phyloP scores from a whole-genome alignment of 2,888 invertebrate genomes.

The Acanthosepion pharaonis region DNA sequence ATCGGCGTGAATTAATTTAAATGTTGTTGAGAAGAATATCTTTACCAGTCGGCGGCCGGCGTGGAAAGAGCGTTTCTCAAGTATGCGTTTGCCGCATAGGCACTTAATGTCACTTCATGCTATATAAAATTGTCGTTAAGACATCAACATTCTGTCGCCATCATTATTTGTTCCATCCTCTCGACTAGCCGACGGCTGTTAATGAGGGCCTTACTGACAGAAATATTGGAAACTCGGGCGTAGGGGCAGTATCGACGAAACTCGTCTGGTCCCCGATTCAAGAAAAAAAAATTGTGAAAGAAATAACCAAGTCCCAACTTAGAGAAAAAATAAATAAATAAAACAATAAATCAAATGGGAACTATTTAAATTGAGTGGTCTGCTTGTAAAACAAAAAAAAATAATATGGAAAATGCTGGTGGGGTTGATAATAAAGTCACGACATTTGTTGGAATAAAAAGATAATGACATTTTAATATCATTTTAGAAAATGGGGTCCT shows the following conservation, averaged over 20 bases:
- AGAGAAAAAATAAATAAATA: neutral
- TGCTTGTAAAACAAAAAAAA: too few species aligned
- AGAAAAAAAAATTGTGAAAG: too few species aligned
- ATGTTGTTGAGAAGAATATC: neutral
- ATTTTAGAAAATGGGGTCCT: too few species aligned
- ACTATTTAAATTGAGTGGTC: too few species aligned
- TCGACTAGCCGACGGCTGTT: neutral
- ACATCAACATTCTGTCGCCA: neutral
- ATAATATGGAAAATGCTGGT: too few species aligned
- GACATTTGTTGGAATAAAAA: too few species aligned
- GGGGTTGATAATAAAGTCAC: too few species aligned
- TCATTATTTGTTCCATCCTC: neutral
- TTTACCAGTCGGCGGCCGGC: neutral
- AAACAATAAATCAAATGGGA: neutral
- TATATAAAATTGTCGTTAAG: slow-evolving; percentile 6
- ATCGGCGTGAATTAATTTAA: neutral
- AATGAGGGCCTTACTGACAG: neutral
- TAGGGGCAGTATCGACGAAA: neutral
- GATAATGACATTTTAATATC: too few species aligned
- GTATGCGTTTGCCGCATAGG: neutral
- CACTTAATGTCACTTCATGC: neutral
- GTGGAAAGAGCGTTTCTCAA: neutral
- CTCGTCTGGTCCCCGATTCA: too few species aligned
- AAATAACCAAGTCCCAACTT: neutral
- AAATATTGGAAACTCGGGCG: neutral